These are phyloP conservation scores for Athene cunicularia DNA, from an alignment of 2,113 vertebrate genomes.

Conservation along the genomic window DNA sequence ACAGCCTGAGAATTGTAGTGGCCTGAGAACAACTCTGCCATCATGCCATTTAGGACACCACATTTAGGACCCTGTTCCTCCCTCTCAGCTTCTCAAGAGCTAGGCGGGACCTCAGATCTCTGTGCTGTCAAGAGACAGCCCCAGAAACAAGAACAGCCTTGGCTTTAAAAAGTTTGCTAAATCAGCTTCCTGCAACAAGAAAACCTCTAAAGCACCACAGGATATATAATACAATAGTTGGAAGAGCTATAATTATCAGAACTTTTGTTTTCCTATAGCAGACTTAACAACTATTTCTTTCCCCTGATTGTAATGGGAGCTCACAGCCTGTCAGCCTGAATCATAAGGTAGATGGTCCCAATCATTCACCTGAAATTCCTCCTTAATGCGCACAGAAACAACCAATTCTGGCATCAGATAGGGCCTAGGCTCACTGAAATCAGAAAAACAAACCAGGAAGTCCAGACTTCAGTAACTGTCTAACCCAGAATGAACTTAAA, in stretches of 20 bases:
- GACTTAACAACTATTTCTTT: background rate
- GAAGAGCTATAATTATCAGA: conserved; percentile 57
- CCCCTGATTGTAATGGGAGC: background rate
- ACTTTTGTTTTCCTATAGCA: conserved; percentile 2
- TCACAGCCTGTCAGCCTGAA: background rate
- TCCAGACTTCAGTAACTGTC: background rate
- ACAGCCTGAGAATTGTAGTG: background rate
- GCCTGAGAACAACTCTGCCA: accelerated
- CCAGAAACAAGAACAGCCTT: background rate
- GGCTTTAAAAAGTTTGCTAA: background rate
- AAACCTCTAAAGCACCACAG: conserved; percentile 20
- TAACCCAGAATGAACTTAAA: background rate
- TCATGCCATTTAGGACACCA: accelerated
- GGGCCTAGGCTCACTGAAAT: background rate
- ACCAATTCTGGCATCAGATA: background rate
- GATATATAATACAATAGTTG: conserved; percentile 59
- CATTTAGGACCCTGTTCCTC: background rate
- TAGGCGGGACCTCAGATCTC: background rate
- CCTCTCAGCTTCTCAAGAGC: background rate
- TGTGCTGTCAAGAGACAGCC: background rate
- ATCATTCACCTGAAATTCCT: background rate
- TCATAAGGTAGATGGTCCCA: background rate
- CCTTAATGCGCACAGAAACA: background rate
- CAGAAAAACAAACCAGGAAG: background rate
- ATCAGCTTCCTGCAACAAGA: conserved; percentile 38